Evolutionary conservation across 2,113 vertebrate genomes (phyloP).

Genomic region (Menidia beryllina): DNA sequence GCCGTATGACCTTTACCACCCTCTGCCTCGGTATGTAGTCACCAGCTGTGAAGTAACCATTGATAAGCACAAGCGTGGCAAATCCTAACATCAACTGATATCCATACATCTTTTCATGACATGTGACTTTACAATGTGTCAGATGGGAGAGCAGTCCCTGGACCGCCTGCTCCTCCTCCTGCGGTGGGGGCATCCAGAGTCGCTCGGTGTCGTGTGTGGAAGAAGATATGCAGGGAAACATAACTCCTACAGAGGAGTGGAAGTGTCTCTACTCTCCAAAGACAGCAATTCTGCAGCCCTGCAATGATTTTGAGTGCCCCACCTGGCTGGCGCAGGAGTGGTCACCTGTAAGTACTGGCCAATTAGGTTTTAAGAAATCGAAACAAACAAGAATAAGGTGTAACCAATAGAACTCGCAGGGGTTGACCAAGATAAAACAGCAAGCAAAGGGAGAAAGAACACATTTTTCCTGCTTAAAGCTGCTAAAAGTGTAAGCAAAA

Average conservation of each 20-base stretch:
- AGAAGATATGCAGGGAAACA: slow-evolving; percentile 94
- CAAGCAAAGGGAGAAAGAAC: too few relatives aligned
- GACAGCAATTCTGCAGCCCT: slow-evolving; percentile 90
- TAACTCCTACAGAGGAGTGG: slow-evolving; percentile 94
- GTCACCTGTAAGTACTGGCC: slow-evolving; percentile 88
- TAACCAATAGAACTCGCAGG: too few relatives aligned
- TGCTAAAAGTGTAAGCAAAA: too few relatives aligned
- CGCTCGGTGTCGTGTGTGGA: slow-evolving; percentile 95
- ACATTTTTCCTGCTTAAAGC: too few relatives aligned
- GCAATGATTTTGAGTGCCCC: slow-evolving; percentile 95
- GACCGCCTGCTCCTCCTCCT: slow-evolving; percentile 96
- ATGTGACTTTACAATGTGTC: slow-evolving; percentile 17
- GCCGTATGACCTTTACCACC: slow-evolving; percentile 99
- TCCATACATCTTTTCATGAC: background rate
- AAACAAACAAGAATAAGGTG: too few relatives aligned
- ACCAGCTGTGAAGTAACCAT: background rate
- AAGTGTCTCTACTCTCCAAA: slow-evolving; percentile 97
- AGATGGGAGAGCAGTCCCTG: slow-evolving; percentile 98
- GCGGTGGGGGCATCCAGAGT: slow-evolving; percentile 94
- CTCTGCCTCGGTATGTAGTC: slow-evolving; percentile 92
- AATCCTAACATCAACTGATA: background rate
- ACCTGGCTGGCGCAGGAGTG: slow-evolving; percentile 98
- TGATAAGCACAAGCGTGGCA: background rate
- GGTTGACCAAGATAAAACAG: too few relatives aligned
- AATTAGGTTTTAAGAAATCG: too few relatives aligned